These are phyloP conservation scores for Sweltsa coloradensis DNA, from an alignment of 1,140 invertebrate species.

Conservation along the genomic window DNA sequence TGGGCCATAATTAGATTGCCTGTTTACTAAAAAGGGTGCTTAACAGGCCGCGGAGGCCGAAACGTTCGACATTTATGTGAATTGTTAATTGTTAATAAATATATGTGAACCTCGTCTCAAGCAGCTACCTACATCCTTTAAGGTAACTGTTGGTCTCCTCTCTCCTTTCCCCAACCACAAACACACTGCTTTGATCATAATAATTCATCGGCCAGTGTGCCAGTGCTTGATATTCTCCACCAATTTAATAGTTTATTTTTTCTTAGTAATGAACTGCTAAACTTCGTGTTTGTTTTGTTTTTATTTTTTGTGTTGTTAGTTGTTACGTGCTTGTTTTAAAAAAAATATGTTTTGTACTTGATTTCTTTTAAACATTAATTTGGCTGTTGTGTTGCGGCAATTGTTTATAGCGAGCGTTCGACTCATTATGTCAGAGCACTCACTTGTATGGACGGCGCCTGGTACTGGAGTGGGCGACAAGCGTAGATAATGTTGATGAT, in stretches of 20 bases:
- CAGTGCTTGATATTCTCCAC: background rate
- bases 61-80: too few relatives aligned
- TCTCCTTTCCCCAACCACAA: too few relatives aligned
- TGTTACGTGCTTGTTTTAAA: background rate
- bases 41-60: too few relatives aligned
- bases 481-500: conserved; percentile 64
- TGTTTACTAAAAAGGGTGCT: too few relatives aligned
- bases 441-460: conserved; percentile 93
- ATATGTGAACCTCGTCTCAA: too few relatives aligned
- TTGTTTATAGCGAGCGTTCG: conserved; percentile 69
- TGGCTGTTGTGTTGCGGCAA: conserved; percentile 7
- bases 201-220: too few relatives aligned
- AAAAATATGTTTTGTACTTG: background rate
- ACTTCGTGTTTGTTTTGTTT: background rate
- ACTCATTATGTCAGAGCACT: conserved; percentile 85
- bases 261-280: background rate
- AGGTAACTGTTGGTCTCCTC: too few relatives aligned
- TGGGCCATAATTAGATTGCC: too few relatives aligned
- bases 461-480: conserved; percentile 91
- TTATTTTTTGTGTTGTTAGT: background rate
- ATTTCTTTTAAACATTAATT: too few relatives aligned
- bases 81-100: too few relatives aligned
- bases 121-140: too few relatives aligned
- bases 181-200: too few relatives aligned
- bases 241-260: background rate